These are phyloP conservation scores for Ctenomys sociabilis DNA, from an alignment of 2,113 vertebrate genomes.

Conservation along the genomic window DNA sequence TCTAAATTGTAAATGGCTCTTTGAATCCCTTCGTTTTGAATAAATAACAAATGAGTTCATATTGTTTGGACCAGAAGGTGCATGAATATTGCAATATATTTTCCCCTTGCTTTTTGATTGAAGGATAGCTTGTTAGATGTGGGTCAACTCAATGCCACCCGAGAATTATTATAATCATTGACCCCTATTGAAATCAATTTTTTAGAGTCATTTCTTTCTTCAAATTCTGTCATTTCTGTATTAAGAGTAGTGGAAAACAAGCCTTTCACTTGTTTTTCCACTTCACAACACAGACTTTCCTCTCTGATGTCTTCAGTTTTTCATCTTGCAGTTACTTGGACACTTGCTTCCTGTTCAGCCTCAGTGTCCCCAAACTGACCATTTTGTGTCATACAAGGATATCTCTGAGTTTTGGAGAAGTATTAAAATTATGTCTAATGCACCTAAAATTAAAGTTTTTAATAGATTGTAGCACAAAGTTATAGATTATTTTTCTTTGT, in stretches of 20 bases:
- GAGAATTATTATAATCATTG: not conserved
- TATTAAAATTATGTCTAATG: not conserved
- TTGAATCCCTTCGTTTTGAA: not conserved
- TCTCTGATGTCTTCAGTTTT: not conserved
- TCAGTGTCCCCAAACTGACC: not conserved
- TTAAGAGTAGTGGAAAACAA: not conserved
- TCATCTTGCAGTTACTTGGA: not conserved
- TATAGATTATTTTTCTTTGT: not conserved
- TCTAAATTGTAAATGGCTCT: not conserved
- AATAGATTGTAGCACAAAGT: not conserved
- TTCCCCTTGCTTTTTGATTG: not conserved
- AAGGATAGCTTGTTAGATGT: not conserved
- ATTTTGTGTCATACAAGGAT: not conserved
- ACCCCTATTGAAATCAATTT: not conserved
- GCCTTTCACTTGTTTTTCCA: not conserved
- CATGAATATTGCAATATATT: not conserved
- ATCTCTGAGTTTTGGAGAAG: not conserved
- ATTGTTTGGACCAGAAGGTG: not conserved
- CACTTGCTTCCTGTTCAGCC: not conserved
- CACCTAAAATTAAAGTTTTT: not conserved
- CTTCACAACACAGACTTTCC: not conserved
- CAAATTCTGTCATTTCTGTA: not conserved
- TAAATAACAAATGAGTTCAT: not conserved
- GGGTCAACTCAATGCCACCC: not conserved
- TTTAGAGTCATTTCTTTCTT: not conserved